Evolutionary conservation across 2,113 vertebrate genomes (phyloP), one percentile per base, ranked within the genome.

Genomic region (Cygnus atratus): DNA sequence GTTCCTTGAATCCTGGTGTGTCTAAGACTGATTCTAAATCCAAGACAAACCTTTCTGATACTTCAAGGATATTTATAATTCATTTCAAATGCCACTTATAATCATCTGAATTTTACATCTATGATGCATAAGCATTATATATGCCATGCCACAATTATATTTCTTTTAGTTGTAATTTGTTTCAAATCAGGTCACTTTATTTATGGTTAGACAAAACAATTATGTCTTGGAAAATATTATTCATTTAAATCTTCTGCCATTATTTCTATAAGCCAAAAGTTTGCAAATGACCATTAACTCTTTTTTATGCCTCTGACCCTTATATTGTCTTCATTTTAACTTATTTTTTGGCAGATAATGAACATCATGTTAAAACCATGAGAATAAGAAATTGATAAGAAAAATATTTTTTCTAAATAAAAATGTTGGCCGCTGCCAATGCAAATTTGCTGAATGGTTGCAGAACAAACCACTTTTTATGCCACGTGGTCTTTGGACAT

Each of bases 31-130:
- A 86, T 94, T 78, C 65, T 89, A 61, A 87, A 84, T 92, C 91
- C 95, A 96, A 95, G 63, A 72, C 81, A 95, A 76, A 91, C 6
- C 33, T 95, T 87, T 96, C 48, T 84, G 50, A 75, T 83, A 84
- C 71, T 90, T 94, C 95, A 94, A 91, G 96, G 95, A 48, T 13
- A 84, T 87, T 95, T 96, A 91, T 41, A 88, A 92, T 95, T 92
- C 18, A 86, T 97, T 97, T 96, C 52, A 94, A 89, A 94, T 95
- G 76, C 55, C 44, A 94, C 74, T 90, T 95, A 52, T 11, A 55
- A 54, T 33, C 83, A 88, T 57, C 35, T 88, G 57, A 92, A 61
- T 88, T 79, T 54, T 37, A 48, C 14, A 96, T 58, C 77, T 79
- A 85, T 72, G 24, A 82, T 68, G 22, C 24, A 83, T 89, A 96